Conservation (phyloP, 2,797 vertebrate genomes). For the Ctenopoma kingsleyae region DNA sequence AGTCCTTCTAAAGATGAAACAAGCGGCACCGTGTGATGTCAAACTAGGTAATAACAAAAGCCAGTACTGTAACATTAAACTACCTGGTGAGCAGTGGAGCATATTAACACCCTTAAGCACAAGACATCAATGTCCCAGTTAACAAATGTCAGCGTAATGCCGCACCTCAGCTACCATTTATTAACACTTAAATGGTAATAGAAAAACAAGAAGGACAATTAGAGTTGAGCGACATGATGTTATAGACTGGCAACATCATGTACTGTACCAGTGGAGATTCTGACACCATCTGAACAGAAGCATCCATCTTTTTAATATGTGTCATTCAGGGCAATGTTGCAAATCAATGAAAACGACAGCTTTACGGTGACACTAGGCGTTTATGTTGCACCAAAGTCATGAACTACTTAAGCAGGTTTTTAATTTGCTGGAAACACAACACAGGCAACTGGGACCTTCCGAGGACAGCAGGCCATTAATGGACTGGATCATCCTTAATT, state of each 20-base stretch:
- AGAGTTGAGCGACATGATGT: not conserved
- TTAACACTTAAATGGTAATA: not conserved
- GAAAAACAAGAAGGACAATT: not conserved
- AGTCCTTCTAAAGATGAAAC: not conserved
- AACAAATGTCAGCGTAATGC: not conserved
- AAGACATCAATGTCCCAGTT: not conserved
- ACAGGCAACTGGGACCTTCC: not conserved
- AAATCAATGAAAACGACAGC: not conserved
- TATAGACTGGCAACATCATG: not conserved
- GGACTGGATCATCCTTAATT: not conserved
- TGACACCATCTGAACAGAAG: not conserved
- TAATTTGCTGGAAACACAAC: not conserved
- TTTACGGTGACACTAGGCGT: not conserved
- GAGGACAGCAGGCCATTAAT: not conserved
- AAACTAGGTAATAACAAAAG: not conserved
- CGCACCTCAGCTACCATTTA: no score
- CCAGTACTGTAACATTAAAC: not conserved
- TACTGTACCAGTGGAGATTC: not conserved
- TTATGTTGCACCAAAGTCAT: not conserved
- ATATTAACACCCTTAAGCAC: not conserved
- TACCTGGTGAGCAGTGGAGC: conserved; percentile 6
- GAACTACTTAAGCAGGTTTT: not conserved
- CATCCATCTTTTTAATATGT: not conserved
- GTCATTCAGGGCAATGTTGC: not conserved
- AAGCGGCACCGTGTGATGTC: not conserved